Evolutionary conservation across 1,140 invertebrate species (phyloP).

Genomic region (Batillaria attramentaria): DNA sequence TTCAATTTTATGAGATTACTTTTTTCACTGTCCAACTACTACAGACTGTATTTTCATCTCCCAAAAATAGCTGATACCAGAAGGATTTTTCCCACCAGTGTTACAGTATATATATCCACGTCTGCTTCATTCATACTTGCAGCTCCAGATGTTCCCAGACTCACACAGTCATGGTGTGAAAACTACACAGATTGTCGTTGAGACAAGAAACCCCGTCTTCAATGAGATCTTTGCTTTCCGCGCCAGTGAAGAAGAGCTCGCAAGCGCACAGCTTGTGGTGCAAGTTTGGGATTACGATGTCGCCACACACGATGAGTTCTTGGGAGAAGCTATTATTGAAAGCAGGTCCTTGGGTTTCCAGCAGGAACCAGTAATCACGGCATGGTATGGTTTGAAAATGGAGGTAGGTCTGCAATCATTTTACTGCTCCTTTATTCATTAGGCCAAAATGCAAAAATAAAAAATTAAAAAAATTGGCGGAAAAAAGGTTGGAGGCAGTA

Average conservation of each 20-base stretch:
- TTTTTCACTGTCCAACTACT: too few relatives aligned
- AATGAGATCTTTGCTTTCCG: conserved; percentile 66
- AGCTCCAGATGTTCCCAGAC: conserved; percentile 59
- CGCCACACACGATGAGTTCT: conserved; percentile 58
- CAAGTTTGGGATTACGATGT: conserved; percentile 64
- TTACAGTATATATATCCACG: too few relatives aligned
- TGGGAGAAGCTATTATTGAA: conserved; percentile 61
- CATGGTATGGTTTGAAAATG: conserved; percentile 60
- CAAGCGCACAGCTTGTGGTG: conserved; percentile 44
- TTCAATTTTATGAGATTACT: too few relatives aligned
- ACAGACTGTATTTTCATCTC: too few relatives aligned
- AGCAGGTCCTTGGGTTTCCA: conserved; percentile 54
- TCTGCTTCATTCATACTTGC: conserved; percentile 36
- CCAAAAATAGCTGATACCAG: too few relatives aligned
- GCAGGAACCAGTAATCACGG: conserved; percentile 53
- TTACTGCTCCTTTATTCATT: too few relatives aligned
- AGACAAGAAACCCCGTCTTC: conserved; percentile 57
- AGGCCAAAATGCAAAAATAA: too few relatives aligned
- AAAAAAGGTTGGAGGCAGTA: too few relatives aligned
- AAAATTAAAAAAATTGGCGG: too few relatives aligned
- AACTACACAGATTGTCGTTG: conserved; percentile 50
- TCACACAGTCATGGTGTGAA: conserved; percentile 48
- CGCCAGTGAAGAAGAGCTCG: conserved; percentile 48
- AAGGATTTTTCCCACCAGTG: too few relatives aligned
- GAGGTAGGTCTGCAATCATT: too few relatives aligned